Evolutionary conservation across 1,140 invertebrate species (phyloP).

Genomic region (Drosophila kikkawai): DNA sequence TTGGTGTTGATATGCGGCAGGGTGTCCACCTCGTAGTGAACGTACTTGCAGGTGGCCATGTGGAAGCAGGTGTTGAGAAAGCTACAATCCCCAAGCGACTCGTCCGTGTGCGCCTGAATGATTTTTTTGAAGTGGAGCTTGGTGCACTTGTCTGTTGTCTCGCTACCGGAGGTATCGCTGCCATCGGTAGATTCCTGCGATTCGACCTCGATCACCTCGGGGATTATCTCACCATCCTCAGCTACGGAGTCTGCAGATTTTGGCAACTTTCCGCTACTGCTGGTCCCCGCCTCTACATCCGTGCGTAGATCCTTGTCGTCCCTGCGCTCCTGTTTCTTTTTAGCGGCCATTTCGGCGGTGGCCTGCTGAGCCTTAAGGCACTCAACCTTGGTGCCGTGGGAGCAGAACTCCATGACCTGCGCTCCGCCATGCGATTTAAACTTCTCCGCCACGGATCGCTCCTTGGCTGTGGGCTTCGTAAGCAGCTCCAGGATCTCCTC

Average conservation of each 20-base stretch:
- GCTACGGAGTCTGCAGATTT: conserved; percentile 38
- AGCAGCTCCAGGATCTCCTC: conserved; percentile 98
- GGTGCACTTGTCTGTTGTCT: conserved; percentile 88
- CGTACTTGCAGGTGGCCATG: conserved; percentile 99
- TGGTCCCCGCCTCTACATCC: conserved; percentile 1
- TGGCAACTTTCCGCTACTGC: conserved; percentile 34
- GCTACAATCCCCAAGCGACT: conserved; percentile 97
- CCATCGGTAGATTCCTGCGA: conserved; percentile 71
- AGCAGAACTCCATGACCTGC: conserved; percentile 98
- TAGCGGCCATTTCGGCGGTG: conserved; percentile 84
- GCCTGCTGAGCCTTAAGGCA: conserved; percentile 89
- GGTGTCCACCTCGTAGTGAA: conserved; percentile 96
- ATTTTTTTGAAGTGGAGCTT: conserved; percentile 99
- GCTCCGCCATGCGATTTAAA: conserved; percentile 98
- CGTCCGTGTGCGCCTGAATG: conserved; percentile 98
- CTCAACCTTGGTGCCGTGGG: conserved; percentile 96
- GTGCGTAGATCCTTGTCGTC: conserved; percentile 80
- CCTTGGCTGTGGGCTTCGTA: conserved; percentile 98
- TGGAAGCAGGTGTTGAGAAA: conserved; percentile 99
- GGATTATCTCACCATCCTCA: conserved; percentile 76
- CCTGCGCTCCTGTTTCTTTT: conserved; percentile 72
- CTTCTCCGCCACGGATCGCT: conserved; percentile 95
- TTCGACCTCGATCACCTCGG: conserved; percentile 65
- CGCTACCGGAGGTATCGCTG: conserved; percentile 52
- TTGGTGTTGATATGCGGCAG: conserved; percentile 84